A percentile compares a stretch with the other conserved stretches of the same genome.
phyloP scores from a whole-genome alignment of 2,797 vertebrate species.

The Uromys caudimaculatus region DNA sequence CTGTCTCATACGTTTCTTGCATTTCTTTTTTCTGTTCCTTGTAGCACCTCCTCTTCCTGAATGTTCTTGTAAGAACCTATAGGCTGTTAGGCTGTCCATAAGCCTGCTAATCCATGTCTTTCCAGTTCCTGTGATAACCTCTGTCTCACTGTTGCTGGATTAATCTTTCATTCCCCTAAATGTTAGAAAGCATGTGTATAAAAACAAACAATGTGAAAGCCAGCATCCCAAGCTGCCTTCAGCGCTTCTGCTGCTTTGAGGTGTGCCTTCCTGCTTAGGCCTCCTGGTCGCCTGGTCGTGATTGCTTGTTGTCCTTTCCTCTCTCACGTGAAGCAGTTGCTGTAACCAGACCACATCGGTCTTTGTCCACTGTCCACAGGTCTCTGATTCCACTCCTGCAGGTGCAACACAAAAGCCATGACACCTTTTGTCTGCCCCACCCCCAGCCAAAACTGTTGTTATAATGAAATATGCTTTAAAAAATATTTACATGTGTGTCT shows the following conservation, averaged over 20 bases:
- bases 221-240: neutral
- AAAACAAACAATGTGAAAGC: neutral
- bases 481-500: neutral
- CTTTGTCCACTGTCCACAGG: neutral
- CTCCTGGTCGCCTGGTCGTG: neutral
- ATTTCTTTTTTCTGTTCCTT: neutral
- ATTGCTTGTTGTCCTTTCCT: neutral
- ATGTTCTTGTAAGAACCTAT: neutral
- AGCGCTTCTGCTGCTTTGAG: neutral
- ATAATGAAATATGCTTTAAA: constrained; percentile 48
- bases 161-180: constrained; percentile 22
- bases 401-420: neutral
- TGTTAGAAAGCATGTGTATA: neutral
- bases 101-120: neutral
- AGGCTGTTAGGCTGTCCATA: neutral
- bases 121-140: neutral
- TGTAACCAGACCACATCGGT: neutral
- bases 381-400: neutral
- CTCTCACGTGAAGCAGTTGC: neutral
- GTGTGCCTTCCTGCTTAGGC: neutral
- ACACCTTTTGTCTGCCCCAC: constrained; percentile 1
- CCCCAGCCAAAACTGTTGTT: constrained; percentile 31
- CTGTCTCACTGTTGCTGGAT: constrained; percentile 18
- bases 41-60: neutral
- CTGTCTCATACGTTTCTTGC: neutral